Evolutionary conservation across 2,113 vertebrate genomes (phyloP).

Genomic region (Solea solea): DNA sequence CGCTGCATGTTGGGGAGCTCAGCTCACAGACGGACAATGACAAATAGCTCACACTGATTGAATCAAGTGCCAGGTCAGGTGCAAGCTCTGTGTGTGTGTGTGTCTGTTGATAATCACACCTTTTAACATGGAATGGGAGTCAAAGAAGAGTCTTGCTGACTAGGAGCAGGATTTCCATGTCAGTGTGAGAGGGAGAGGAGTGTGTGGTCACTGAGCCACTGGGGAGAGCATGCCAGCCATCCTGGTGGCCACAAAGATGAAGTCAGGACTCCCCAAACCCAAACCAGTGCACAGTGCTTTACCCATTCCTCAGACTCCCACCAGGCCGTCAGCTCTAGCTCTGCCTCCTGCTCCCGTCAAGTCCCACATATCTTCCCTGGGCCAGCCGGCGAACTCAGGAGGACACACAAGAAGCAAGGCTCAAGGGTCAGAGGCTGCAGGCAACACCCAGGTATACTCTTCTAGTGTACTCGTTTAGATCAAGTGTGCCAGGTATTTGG

Average conservation of each 20-base stretch:
- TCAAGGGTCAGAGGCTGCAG: conserved; percentile 78
- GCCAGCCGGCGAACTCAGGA: conserved; percentile 63
- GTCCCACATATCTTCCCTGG: conserved; percentile 67
- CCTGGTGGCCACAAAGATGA: conserved; percentile 96
- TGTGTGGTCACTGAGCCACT: conserved; percentile 3
- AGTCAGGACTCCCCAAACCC: conserved; percentile 96
- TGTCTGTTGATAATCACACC: not conserved
- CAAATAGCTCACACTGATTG: not conserved
- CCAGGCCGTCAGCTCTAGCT: conserved; percentile 80
- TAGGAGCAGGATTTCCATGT: conserved; percentile 3
- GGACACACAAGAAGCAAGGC: conserved; percentile 74
- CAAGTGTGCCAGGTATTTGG: too few species aligned
- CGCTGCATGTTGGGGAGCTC: conserved; percentile 44
- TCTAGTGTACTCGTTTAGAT: not conserved
- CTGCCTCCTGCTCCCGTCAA: conserved; percentile 85
- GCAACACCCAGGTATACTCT: conserved; percentile 85
- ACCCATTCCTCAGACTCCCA: conserved; percentile 89
- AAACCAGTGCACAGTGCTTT: conserved; percentile 94
- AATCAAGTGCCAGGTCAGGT: conserved; percentile 11
- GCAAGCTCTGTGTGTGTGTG: conserved; percentile 1
- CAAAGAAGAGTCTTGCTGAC: conserved; percentile 1
- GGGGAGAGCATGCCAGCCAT: conserved; percentile 95
- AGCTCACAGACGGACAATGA: conserved; percentile 17
- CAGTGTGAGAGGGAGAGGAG: conserved; percentile 12
- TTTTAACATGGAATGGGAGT: conserved; percentile 3